Evolutionary conservation across 37 sponge, comb jelly and placozoan genomes (phyloP), one percentile per base, ranked within the genome.

Genomic region (Spongilla lacustris): DNA sequence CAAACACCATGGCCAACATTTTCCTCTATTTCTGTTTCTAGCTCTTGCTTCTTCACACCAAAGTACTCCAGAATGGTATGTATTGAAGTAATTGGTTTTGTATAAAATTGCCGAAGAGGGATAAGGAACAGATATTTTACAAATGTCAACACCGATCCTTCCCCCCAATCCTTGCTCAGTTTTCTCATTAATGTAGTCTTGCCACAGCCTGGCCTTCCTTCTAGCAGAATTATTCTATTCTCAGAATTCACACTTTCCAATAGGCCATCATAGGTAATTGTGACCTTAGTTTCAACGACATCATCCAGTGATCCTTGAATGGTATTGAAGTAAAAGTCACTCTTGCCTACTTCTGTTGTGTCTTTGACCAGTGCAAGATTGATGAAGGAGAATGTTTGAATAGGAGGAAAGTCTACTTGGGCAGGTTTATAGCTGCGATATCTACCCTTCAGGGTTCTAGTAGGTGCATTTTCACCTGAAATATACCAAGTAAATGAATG

Each of bases 161-260:
- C 67, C 30, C 77, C 82, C 88, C 88, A 88, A 58, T 88, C 88
- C 13, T 67, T 74, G 76, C 82, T 68, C 9, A 88, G 70, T 37
- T 88, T 88, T 26, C 76, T 81, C 30, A 75, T 35, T 6, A 88
- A 82, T 22, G 81, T 75, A 27, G 82, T 73, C 69, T 88, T 88
- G 19, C 88, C 88, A 36, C 32, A 34, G 2, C 83, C 88, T 68
- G 88, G 88, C 10, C 88, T 37, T 3, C 88, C 88, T 34, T 75
- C 76, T 23, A 88, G 75, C 30, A 88, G 49, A n/a, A 74, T 26
- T 6, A 84, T 17, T 24, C 0, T 71, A 17, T 17, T 30, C 50
- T 71, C 8, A 46, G 46, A 46, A 46, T 46, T 46, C 4, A 46
- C 46, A 46, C 46, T 8, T 8, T 46, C 46, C 8, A 46, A 46